Percentiles rank a stretch among this genome's conserved stretches.
Conservation (phyloP, 2,888 invertebrate genomes). For the Scelioninae gen. 2 region DNA sequence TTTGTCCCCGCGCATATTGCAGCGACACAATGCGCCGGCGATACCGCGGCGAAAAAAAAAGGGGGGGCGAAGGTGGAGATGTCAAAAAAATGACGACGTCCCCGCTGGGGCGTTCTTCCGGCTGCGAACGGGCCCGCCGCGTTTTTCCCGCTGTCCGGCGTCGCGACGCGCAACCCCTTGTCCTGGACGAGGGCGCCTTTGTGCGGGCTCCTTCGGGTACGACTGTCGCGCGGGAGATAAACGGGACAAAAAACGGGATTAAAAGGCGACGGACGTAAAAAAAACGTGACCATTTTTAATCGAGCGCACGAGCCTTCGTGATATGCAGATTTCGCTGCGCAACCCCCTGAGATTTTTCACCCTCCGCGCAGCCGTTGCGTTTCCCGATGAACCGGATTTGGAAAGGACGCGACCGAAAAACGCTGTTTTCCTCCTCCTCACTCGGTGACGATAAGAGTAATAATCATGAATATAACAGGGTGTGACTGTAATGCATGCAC, state of each 20-base stretch:
- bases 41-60: conserved; percentile 45
- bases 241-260: conserved; percentile 65
- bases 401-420: no score
- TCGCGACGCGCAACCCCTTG: conserved; percentile 53
- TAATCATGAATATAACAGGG: no score
- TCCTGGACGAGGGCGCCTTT: conserved; percentile 52
- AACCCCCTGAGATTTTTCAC: conserved; percentile 61
- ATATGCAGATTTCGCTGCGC: conserved; percentile 70
- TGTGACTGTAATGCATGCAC: no score
- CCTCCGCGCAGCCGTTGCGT: conserved; percentile 59
- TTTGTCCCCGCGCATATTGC: conserved; percentile 20
- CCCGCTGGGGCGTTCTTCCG: conserved; percentile 53
- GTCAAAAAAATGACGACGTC: conserved; percentile 6
- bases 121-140: conserved; percentile 49
- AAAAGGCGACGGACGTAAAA: conserved; percentile 60
- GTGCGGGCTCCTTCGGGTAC: conserved; percentile 58
- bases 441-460: no score
- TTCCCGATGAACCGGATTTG: conserved; percentile 33
- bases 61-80: conserved; percentile 13
- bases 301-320: conserved; percentile 68
- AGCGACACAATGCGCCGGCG: conserved; percentile 37
- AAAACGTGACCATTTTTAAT: conserved; percentile 68
- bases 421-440: conserved; percentile 55
- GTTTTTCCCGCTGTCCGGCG: conserved; percentile 58
- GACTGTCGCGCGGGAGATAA: conserved; percentile 63